Conservation (phyloP, 2,113 vertebrate species). For the Zingel zingel region DNA sequence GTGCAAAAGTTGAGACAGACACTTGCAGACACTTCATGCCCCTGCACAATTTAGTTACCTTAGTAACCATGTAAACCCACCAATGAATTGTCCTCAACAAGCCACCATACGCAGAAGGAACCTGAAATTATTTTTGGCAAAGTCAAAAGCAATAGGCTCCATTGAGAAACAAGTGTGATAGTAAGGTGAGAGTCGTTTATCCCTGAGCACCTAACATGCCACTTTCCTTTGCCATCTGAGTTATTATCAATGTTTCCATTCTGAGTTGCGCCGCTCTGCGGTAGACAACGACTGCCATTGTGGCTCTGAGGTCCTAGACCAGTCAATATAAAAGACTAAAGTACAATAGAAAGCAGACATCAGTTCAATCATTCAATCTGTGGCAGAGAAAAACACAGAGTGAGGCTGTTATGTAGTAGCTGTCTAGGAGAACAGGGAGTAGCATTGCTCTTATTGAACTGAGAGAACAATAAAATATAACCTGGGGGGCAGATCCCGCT, state of each 20-base stretch:
- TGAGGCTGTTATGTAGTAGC: conserved; percentile 73
- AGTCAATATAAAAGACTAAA: conserved; percentile 73
- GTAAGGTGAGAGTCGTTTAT: neutral
- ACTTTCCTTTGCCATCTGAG: conserved; percentile 31
- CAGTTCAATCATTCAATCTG: conserved; percentile 77
- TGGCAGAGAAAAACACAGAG: conserved; percentile 66
- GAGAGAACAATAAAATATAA: conserved; percentile 81
- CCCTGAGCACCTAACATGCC: conserved; percentile 11
- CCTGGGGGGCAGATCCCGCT: conserved; percentile 68
- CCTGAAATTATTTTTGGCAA: conserved; percentile 3
- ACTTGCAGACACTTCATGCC: neutral
- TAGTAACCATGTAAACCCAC: neutral
- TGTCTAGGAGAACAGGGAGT: conserved; percentile 66
- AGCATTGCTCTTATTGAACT: conserved; percentile 78
- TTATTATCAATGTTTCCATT: conserved; percentile 39
- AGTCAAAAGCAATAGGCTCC: neutral
- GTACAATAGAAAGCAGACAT: conserved; percentile 71
- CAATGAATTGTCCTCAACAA: neutral
- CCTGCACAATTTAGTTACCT: neutral
- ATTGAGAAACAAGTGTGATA: neutral
- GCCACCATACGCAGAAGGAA: neutral
- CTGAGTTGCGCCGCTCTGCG: conserved; percentile 18
- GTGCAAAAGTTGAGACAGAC: neutral
- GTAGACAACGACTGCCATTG: conserved; percentile 21
- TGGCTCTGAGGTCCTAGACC: conserved; percentile 56